phyloP scores from a whole-genome alignment of 2,888 invertebrate species.

The Lepidochrysops patricia region DNA sequence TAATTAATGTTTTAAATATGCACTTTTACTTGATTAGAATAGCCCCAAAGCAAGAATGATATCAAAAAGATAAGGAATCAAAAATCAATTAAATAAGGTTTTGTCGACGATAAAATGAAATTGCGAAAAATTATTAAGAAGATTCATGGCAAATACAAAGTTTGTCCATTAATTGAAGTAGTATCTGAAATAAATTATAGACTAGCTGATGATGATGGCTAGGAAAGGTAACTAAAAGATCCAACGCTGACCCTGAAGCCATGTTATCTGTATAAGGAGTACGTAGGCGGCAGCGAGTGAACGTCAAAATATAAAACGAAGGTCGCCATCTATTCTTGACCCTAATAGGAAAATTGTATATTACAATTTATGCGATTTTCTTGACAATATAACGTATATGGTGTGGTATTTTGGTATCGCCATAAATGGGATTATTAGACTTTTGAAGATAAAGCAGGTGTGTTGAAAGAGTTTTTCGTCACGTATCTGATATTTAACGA shows the following conservation, averaged over 20 bases:
- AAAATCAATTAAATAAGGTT: too few relatives aligned
- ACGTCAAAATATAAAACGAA: constrained; percentile 33
- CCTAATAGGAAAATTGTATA: constrained; percentile 34
- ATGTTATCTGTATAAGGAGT: constrained; percentile 31
- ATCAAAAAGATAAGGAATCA: too few relatives aligned
- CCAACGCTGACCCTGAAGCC: constrained; percentile 5
- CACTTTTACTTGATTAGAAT: too few relatives aligned
- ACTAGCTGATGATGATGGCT: background rate
- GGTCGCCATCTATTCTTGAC: constrained; percentile 34
- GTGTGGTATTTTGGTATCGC: constrained; percentile 12
- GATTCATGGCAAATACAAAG: too few relatives aligned
- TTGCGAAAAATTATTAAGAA: too few relatives aligned
- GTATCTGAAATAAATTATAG: too few relatives aligned
- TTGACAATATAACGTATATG: constrained; percentile 14
- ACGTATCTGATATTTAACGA: too few relatives aligned
- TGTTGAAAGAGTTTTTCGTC: background rate
- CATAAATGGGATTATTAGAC: background rate
- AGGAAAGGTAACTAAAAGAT: background rate
- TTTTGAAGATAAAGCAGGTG: background rate
- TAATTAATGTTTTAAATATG: too few relatives aligned
- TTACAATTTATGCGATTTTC: constrained; percentile 24
- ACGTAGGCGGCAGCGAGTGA: constrained; percentile 24
- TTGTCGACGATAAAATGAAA: too few relatives aligned
- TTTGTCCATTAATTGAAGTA: too few relatives aligned
- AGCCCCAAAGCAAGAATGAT: too few relatives aligned